Conservation (phyloP, 2,113 vertebrate species). For the Cynopterus brachyotis region DNA sequence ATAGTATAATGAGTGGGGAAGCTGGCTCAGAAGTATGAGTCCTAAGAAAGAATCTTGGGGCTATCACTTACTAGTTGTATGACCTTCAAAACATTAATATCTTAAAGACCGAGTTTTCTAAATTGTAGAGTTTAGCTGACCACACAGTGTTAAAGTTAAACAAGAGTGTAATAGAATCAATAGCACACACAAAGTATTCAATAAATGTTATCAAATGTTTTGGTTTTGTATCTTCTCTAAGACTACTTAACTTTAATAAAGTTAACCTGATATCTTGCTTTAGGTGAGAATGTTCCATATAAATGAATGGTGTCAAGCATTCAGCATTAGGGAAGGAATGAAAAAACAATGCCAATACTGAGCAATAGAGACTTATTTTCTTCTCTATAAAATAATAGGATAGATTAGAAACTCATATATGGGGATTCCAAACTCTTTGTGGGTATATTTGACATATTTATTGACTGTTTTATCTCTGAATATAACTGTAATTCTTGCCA, state of each 20-base stretch:
- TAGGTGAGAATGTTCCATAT: not conserved
- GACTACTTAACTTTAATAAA: not conserved
- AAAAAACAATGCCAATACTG: too few species aligned
- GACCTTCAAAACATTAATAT: not conserved
- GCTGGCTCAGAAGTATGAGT: not conserved
- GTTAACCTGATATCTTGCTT: not conserved
- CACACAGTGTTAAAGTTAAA: not conserved
- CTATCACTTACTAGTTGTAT: not conserved
- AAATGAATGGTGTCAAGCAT: not conserved
- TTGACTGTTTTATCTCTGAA: not conserved
- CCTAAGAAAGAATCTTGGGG: not conserved
- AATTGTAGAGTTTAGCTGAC: not conserved
- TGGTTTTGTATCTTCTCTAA: not conserved
- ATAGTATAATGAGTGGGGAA: not conserved
- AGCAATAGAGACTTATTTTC: not conserved
- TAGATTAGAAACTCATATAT: not conserved
- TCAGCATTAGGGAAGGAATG: not conserved
- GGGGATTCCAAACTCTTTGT: not conserved
- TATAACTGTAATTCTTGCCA: not conserved
- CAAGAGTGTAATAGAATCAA: not conserved
- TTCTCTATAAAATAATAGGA: not conserved
- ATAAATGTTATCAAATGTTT: not conserved
- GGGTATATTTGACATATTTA: not conserved
- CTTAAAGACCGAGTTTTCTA: not conserved
- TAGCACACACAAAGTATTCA: not conserved